Conservation (phyloP, 1,140 invertebrate genomes). For the Drosophila teissieri region DNA sequence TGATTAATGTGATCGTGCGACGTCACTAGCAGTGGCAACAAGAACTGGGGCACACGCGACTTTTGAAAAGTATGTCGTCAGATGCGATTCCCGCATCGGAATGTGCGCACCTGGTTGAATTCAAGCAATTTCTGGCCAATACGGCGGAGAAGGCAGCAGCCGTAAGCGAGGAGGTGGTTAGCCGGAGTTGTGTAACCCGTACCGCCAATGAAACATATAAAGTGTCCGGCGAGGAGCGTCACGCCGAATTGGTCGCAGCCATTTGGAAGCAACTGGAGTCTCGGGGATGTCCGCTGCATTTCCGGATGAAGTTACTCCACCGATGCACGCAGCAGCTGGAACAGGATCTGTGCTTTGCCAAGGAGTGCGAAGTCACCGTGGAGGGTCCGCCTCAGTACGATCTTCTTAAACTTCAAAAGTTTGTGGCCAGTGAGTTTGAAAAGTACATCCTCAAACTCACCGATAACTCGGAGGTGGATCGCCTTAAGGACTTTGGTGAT, state of each 20-base stretch:
- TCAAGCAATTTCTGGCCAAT: slow-evolving; percentile 60
- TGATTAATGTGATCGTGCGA: slow-evolving; percentile 43
- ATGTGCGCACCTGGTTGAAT: slow-evolving; percentile 59
- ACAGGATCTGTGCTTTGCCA: slow-evolving; percentile 56
- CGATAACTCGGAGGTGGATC: slow-evolving; percentile 65
- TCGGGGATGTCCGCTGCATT: slow-evolving; percentile 57
- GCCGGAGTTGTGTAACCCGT: slow-evolving; percentile 66
- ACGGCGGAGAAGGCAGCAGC: slow-evolving; percentile 33
- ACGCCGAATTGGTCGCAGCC: slow-evolving; percentile 60
- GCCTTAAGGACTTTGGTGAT: slow-evolving; percentile 58
- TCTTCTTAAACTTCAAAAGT: slow-evolving; percentile 78
- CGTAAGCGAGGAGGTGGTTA: slow-evolving; percentile 32
- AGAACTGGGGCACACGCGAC: slow-evolving; percentile 27
- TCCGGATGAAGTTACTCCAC: slow-evolving; percentile 61
- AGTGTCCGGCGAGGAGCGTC: slow-evolving; percentile 58
- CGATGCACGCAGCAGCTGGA: slow-evolving; percentile 42
- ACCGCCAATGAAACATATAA: slow-evolving; percentile 73
- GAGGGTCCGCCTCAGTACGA: slow-evolving; percentile 59
- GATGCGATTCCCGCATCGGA: slow-evolving; percentile 42
- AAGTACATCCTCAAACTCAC: slow-evolving; percentile 63
- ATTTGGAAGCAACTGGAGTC: slow-evolving; percentile 63
- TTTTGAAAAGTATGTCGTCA: slow-evolving; percentile 43
- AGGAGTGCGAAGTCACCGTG: slow-evolving; percentile 68
- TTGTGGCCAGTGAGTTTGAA: slow-evolving; percentile 55
- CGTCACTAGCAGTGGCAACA: slow-evolving; percentile 16